These are phyloP conservation scores for Agrilus planipennis DNA, from an alignment of 1,140 invertebrate species.

Conservation along the genomic window DNA sequence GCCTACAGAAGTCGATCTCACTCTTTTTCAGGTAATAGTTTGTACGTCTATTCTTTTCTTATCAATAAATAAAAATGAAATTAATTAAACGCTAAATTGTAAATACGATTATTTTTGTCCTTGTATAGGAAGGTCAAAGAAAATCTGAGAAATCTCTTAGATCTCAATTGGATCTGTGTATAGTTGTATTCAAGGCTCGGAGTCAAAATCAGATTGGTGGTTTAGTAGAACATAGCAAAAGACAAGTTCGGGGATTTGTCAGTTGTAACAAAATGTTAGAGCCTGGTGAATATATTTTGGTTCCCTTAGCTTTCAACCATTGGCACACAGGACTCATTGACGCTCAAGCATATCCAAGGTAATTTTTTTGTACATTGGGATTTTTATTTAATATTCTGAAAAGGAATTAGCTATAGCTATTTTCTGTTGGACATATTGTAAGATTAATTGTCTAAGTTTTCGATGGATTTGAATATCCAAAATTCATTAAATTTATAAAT, in stretches of 20 bases:
- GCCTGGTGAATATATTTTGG: slow-evolving; percentile 80
- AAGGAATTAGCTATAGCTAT: too few species aligned
- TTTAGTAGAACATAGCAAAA: slow-evolving; percentile 85
- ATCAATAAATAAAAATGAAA: too few species aligned
- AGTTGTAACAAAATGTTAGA: slow-evolving; percentile 94
- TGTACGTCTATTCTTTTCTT: not conserved
- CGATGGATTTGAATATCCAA: too few species aligned
- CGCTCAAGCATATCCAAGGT: slow-evolving; percentile 60
- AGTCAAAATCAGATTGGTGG: slow-evolving; percentile 72
- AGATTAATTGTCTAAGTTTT: too few species aligned
- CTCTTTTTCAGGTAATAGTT: slow-evolving; percentile 72
- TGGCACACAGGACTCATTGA: slow-evolving; percentile 87
- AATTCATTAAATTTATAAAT: too few species aligned
- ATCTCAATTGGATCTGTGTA: slow-evolving; percentile 83
- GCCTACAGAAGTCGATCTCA: slow-evolving; percentile 93
- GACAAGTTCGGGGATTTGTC: slow-evolving; percentile 86
- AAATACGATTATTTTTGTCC: not conserved
- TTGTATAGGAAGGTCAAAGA: slow-evolving; percentile 70
- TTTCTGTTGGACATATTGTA: too few species aligned
- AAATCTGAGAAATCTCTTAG: slow-evolving; percentile 81
- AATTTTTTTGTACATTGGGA: slow-evolving; percentile 7
- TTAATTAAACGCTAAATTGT: not conserved
- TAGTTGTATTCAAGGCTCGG: slow-evolving; percentile 79
- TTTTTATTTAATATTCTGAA: too few species aligned
- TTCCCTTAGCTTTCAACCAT: slow-evolving; percentile 91